phyloP scores from a whole-genome alignment of 1,140 invertebrate genomes.

The Temnothorax nylanderi region DNA sequence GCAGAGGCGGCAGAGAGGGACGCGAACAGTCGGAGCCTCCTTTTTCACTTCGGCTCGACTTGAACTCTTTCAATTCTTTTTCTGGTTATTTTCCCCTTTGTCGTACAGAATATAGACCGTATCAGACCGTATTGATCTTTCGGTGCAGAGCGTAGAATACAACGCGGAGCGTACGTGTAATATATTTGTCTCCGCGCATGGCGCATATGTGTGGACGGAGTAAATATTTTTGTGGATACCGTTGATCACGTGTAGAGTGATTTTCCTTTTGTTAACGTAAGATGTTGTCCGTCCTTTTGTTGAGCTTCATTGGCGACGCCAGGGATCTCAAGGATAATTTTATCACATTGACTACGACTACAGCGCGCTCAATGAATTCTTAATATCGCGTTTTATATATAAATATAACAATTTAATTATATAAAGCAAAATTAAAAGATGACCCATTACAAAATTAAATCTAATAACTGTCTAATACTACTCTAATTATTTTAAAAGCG shows the following conservation, averaged over 20 bases:
- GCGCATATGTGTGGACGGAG: neutral
- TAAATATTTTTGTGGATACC: neutral
- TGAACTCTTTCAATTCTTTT: neutral
- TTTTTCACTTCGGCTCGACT: neutral
- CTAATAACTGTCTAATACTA: neutral
- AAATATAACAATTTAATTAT: neutral
- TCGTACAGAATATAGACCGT: neutral
- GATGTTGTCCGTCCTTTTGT: no score
- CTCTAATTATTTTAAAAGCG: neutral
- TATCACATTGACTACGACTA: neutral
- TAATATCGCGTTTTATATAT: neutral
- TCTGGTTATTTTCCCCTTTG: neutral
- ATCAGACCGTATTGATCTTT: conserved; percentile 37
- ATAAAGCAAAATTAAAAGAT: neutral
- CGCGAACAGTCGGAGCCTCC: no score
- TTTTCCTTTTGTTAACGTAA: neutral
- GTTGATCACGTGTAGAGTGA: neutral
- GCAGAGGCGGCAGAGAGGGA: neutral
- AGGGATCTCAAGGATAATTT: neutral
- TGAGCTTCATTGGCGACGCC: neutral
- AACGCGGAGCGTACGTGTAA: neutral
- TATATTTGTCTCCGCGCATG: neutral
- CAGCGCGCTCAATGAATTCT: neutral
- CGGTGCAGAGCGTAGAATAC: neutral
- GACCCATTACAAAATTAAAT: neutral